phyloP scores from a whole-genome alignment of 2,888 invertebrate genomes.

The Synergus laeviventris region DNA sequence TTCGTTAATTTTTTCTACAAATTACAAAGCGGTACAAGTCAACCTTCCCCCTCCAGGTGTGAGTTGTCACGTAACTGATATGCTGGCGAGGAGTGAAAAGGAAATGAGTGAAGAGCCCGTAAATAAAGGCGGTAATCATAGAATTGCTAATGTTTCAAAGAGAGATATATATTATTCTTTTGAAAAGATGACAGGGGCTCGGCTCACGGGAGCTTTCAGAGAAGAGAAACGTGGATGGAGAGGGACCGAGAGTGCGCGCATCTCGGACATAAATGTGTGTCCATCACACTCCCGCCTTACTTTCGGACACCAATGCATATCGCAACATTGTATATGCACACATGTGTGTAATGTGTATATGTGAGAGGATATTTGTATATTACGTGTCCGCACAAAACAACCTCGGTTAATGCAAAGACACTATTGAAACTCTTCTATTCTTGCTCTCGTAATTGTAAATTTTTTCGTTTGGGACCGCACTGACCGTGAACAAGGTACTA shows the following conservation, averaged over 20 bases:
- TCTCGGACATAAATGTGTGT: constrained; percentile 51
- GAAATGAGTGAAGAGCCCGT: constrained; percentile 49
- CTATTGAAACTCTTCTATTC: constrained; percentile 71
- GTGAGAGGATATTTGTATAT: constrained; percentile 59
- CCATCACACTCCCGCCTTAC: constrained; percentile 46
- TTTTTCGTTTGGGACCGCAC: constrained; percentile 60
- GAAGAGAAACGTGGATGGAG: constrained; percentile 43
- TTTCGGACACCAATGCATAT: neutral
- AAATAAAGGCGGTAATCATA: constrained; percentile 70
- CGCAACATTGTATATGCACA: neutral
- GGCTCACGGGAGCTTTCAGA: constrained; percentile 56
- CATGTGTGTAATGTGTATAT: constrained; percentile 40
- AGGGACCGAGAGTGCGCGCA: constrained; percentile 46
- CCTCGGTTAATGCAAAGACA: constrained; percentile 70
- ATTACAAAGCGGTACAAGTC: constrained; percentile 16
- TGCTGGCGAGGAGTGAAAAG: constrained; percentile 44
- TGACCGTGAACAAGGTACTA: constrained; percentile 50
- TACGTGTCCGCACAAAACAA: constrained; percentile 66
- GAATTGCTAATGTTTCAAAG: constrained; percentile 73
- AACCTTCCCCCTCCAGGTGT: neutral
- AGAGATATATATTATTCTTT: constrained; percentile 70
- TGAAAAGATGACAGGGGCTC: constrained; percentile 63
- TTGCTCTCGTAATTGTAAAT: constrained; percentile 67
- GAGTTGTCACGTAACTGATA: constrained; percentile 14
- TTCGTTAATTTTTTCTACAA: constrained; percentile 29